Evolutionary conservation across 2,113 vertebrate species (phyloP).

Genomic region (Sitta europaea): DNA sequence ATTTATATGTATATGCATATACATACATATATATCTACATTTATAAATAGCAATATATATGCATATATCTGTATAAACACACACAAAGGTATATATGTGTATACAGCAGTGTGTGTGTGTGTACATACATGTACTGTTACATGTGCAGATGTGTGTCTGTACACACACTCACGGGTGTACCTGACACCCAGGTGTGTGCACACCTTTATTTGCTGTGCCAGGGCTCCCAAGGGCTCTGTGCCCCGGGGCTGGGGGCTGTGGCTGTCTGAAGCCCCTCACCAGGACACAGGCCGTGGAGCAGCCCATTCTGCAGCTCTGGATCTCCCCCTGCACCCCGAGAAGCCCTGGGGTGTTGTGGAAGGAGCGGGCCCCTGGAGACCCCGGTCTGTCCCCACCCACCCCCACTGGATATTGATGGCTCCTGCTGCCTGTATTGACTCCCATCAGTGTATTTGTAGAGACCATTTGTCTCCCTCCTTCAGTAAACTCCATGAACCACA

Average conservation of each 20-base stretch:
- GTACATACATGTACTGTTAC: rapidly evolving
- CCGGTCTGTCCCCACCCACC: rapidly evolving
- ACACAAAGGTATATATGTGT: rapidly evolving
- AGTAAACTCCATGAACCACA: neutral
- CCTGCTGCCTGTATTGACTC: neutral
- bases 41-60: neutral
- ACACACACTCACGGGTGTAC: neutral
- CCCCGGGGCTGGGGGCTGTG: neutral
- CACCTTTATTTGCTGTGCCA: rapidly evolving
- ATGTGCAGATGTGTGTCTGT: neutral
- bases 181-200: neutral
- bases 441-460: rapidly evolving
- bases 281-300: neutral
- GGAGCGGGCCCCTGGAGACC: neutral
- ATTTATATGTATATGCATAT: too few relatives aligned
- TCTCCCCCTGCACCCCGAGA: neutral
- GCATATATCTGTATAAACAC: neutral
- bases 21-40: too few relatives aligned
- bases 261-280: neutral
- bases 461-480: neutral
- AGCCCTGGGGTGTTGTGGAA: neutral
- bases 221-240: neutral
- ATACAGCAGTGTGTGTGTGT: neutral
- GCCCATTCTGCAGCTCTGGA: neutral
- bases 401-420: rapidly evolving